phyloP scores from a whole-genome alignment of 1,140 invertebrate genomes.

The Drosophila yakuba region DNA sequence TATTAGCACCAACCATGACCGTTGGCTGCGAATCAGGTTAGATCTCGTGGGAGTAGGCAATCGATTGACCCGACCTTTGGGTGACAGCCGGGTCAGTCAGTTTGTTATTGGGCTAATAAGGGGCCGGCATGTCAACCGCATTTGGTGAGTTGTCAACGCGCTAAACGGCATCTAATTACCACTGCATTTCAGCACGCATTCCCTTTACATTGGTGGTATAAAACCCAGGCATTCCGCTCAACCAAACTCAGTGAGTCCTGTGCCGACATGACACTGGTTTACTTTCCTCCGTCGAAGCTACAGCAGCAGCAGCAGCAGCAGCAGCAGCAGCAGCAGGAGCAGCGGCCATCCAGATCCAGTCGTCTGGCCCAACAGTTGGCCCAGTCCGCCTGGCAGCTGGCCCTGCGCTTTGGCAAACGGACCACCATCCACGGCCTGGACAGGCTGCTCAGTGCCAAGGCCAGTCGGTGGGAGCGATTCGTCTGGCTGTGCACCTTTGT shows the following conservation, averaged over 20 bases:
- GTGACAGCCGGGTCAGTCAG: slow-evolving; percentile 13
- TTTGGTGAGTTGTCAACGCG: slow-evolving; percentile 23
- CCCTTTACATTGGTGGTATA: slow-evolving; percentile 28
- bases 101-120: slow-evolving; percentile 44
- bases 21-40: slow-evolving; percentile 41
- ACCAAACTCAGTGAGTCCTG: slow-evolving; percentile 32
- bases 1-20: slow-evolving; percentile 44
- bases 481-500: slow-evolving; percentile 74
- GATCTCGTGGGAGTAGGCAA: slow-evolving; percentile 18
- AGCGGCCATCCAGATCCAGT: slow-evolving; percentile 7
- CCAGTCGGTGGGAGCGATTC: slow-evolving; percentile 68
- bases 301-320: background rate
- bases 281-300: slow-evolving; percentile 25
- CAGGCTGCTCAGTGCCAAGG: slow-evolving; percentile 49
- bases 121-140: slow-evolving; percentile 52
- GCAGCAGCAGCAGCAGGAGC: background rate
- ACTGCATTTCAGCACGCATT: slow-evolving; percentile 41
- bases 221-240: slow-evolving; percentile 28
- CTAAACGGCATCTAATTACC: slow-evolving; percentile 54
- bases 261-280: slow-evolving; percentile 53
- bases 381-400: slow-evolving; percentile 62
- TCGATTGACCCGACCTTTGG: slow-evolving; percentile 50
- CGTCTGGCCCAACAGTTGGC: slow-evolving; percentile 38
- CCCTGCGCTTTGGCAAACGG: slow-evolving; percentile 61
- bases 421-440: slow-evolving; percentile 77